phyloP scores from a whole-genome alignment of 2,888 invertebrate genomes.

The Andrena praecox region DNA sequence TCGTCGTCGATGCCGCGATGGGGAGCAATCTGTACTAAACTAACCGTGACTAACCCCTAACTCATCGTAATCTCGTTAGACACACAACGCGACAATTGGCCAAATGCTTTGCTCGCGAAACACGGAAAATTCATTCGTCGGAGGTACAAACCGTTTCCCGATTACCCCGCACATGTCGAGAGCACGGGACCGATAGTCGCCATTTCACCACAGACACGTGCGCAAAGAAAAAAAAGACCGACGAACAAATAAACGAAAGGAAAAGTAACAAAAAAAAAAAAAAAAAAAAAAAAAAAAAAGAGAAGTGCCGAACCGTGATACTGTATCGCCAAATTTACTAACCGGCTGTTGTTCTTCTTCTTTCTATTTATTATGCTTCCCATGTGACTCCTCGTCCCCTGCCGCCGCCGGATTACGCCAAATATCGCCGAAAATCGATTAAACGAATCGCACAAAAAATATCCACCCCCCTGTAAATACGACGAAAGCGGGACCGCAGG shows the following conservation, averaged over 20 bases:
- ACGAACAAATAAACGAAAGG: constrained; percentile 14
- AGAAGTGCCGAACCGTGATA: constrained; percentile 21
- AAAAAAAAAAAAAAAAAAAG: constrained; percentile 9
- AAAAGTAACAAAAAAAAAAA: constrained; percentile 12
- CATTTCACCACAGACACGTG: constrained; percentile 1
- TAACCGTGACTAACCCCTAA: constrained; percentile 66
- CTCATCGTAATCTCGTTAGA: constrained; percentile 73
- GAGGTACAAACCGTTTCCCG: background rate
- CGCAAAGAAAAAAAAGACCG: background rate
- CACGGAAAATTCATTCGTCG: background rate
- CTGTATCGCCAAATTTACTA: constrained; percentile 64
- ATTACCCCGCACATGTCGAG: constrained; percentile 9
- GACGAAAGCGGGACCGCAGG: constrained; percentile 64
- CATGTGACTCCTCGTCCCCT: constrained; percentile 77
- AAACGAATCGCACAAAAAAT: constrained; percentile 48
- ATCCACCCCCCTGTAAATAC: constrained; percentile 45
- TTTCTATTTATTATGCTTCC: constrained; percentile 79
- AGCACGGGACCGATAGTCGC: constrained; percentile 15
- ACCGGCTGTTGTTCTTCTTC: constrained; percentile 79
- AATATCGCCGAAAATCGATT: constrained; percentile 53
- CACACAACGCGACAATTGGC: constrained; percentile 82
- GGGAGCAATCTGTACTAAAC: constrained; percentile 16
- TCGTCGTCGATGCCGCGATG: background rate
- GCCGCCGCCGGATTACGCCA: constrained; percentile 67
- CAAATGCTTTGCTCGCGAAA: constrained; percentile 58